phyloP scores from a whole-genome alignment of 2,888 invertebrate genomes.

The Euspilapteryx auroguttella region DNA sequence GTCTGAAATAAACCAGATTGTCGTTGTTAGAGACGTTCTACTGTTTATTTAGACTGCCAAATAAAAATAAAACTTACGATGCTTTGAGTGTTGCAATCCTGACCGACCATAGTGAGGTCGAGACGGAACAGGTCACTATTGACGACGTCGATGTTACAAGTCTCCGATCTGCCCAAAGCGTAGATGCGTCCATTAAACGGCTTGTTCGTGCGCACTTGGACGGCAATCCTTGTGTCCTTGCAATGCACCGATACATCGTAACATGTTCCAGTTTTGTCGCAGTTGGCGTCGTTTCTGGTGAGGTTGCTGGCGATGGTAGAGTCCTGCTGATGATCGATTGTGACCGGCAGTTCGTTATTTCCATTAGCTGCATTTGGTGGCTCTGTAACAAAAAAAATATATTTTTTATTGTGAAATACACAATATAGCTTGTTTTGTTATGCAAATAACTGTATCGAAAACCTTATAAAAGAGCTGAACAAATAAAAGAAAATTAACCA shows the following conservation, averaged over 20 bases:
- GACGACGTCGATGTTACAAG: constrained; percentile 91
- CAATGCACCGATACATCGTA: constrained; percentile 94
- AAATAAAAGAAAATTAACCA: constrained; percentile 1
- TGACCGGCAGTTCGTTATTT: constrained; percentile 70
- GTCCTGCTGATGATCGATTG: constrained; percentile 78
- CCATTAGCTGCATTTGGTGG: constrained; percentile 38
- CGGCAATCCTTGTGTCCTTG: constrained; percentile 91
- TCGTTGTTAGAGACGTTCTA: no score
- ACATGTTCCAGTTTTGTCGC: constrained; percentile 93
- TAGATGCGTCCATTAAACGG: constrained; percentile 95
- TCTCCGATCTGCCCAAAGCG: constrained; percentile 90
- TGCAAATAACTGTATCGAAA: not conserved
- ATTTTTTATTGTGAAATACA: constrained; percentile 1
- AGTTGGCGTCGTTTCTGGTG: constrained; percentile 80
- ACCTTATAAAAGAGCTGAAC: not conserved
- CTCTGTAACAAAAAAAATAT: constrained; percentile 38
- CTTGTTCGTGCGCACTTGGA: constrained; percentile 90
- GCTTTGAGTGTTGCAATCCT: constrained; percentile 94
- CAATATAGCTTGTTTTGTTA: not conserved
- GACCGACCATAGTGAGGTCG: constrained; percentile 90
- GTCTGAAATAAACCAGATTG: constrained; percentile 63
- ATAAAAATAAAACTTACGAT: constrained; percentile 67
- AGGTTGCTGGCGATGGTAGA: constrained; percentile 68
- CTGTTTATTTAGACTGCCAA: no score
- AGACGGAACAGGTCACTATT: constrained; percentile 91